A percentile compares a stretch with the other conserved stretches of the same genome.
These are phyloP conservation scores for Zosterops pallidus DNA, from an alignment of 2,113 vertebrate species.

Conservation along the genomic window DNA sequence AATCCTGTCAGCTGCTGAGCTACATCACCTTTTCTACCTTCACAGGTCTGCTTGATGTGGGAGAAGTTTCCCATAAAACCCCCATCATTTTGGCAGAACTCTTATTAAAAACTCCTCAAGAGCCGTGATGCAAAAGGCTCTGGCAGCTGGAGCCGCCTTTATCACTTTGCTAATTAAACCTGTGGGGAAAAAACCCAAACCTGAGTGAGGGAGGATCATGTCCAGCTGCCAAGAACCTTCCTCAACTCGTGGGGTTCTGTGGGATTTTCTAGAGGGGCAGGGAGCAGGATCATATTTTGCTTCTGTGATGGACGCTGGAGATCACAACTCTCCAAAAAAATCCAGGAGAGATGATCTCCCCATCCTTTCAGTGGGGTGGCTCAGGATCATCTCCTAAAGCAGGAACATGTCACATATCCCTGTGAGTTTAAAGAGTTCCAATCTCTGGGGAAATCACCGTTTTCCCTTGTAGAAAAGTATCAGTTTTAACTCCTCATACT, in stretches of 20 bases:
- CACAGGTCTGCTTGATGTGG: background rate
- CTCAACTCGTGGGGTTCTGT: rapidly evolving
- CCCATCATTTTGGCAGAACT: background rate
- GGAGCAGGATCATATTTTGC: background rate
- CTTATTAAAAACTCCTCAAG: background rate
- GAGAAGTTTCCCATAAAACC: background rate
- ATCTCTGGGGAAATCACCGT: background rate
- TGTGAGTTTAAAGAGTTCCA: background rate
- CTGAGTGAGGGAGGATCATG: background rate
- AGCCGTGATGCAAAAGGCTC: background rate
- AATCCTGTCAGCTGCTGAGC: background rate
- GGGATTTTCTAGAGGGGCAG: background rate
- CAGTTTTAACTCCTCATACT: background rate
- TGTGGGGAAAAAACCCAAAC: background rate
- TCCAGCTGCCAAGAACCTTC: background rate
- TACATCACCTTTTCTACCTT: background rate
- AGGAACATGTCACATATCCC: background rate
- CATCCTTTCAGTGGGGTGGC: background rate
- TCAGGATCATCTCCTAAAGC: background rate
- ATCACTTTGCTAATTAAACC: background rate
- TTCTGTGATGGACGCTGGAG: rapidly evolving
- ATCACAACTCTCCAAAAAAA: background rate
- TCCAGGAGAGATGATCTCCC: background rate
- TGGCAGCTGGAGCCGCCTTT: background rate
- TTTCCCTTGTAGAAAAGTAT: background rate